Conservation (phyloP, 2,797 vertebrate species). For the Morelia viridis region DNA sequence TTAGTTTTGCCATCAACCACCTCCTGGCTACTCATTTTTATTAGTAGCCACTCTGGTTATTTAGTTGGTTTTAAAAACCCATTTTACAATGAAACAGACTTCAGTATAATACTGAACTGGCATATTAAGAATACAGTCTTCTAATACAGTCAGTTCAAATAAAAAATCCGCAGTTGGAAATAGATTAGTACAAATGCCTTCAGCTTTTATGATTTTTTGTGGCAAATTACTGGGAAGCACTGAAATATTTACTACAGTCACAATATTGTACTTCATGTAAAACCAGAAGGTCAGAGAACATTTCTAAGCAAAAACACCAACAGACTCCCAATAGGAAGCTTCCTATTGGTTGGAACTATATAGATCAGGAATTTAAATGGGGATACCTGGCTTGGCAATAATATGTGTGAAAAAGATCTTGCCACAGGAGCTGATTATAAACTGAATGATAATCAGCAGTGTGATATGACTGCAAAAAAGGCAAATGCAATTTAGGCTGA, state of each 20-base stretch:
- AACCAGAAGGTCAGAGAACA: not conserved
- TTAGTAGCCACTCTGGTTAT: conserved; percentile 24
- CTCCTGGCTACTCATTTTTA: conserved; percentile 15
- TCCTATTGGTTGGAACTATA: not conserved
- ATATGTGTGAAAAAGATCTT: not conserved
- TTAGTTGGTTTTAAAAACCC: not conserved
- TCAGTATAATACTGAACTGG: not conserved
- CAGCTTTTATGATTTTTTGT: not conserved
- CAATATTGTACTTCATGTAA: not conserved
- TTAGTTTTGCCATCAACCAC: conserved; percentile 23
- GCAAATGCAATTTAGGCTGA: not conserved
- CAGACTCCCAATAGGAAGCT: not conserved
- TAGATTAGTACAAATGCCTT: not conserved
- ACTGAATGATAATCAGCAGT: not conserved
- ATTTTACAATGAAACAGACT: conserved; percentile 17
- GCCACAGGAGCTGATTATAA: not conserved
- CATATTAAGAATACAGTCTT: not conserved
- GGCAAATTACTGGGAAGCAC: not conserved
- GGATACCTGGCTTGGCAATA: not conserved
- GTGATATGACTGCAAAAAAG: not conserved
- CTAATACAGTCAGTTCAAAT: not conserved
- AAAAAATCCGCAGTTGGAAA: not conserved
- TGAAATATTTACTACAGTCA: not conserved
- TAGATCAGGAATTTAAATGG: not conserved
- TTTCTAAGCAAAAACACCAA: not conserved